A percentile compares a stretch with the other conserved stretches of the same genome.
phyloP scores from a whole-genome alignment of 2,888 invertebrate species.

The Rhorus exstirpatorius region DNA sequence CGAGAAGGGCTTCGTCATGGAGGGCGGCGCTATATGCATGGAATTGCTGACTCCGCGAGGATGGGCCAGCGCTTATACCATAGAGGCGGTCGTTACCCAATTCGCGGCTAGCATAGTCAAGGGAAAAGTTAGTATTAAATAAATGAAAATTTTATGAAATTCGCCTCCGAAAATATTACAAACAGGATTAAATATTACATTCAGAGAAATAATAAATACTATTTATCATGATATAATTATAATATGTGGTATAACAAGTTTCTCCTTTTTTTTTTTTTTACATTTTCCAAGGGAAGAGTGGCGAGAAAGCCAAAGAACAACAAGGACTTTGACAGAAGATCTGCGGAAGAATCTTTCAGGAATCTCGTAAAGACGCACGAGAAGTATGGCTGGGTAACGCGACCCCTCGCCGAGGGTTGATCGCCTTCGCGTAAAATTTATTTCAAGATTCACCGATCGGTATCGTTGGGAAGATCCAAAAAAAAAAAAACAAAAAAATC shows the following conservation, averaged over 20 bases:
- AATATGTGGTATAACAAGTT: background rate
- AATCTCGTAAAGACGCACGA: conserved; percentile 96
- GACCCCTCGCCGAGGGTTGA: conserved; percentile 94
- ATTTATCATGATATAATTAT: too few species aligned
- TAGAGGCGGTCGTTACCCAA: conserved; percentile 95
- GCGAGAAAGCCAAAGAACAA: conserved; percentile 92
- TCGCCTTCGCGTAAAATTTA: conserved; percentile 14
- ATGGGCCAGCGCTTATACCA: conserved; percentile 95
- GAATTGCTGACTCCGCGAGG: conserved; percentile 94
- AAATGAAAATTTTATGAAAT: background rate
- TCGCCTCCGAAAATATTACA: too few species aligned
- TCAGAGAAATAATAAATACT: too few species aligned
- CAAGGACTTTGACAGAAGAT: conserved; percentile 92
- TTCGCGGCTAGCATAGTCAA: conserved; percentile 96
- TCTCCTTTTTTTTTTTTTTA: background rate
- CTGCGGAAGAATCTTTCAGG: conserved; percentile 95
- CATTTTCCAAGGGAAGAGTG: conserved; percentile 89
- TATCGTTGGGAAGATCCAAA: conserved; percentile 61
- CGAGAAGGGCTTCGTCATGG: conserved; percentile 96
- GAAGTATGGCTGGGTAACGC: conserved; percentile 97
- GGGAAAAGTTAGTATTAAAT: conserved; percentile 89
- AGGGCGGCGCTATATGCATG: conserved; percentile 96
- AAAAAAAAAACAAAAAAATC: conserved; percentile 19
- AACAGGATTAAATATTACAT: too few species aligned
- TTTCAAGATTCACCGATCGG: conserved; percentile 43